Conservation (phyloP, 2,113 vertebrate species). For the Zapornia atra region DNA sequence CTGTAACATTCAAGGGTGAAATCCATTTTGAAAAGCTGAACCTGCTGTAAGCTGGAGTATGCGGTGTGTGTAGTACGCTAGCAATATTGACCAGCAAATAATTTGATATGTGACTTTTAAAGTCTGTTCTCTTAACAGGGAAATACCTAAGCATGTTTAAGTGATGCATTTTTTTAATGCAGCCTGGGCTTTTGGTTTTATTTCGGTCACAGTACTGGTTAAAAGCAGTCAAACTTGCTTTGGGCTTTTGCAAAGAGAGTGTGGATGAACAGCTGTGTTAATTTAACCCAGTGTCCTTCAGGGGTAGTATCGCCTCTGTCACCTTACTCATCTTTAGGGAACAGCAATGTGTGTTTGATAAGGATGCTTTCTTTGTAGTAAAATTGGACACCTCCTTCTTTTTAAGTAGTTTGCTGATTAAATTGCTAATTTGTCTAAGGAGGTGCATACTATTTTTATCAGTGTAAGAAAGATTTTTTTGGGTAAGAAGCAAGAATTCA, state of each 20-base stretch:
- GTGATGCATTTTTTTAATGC: neutral
- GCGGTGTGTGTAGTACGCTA: rapidly evolving
- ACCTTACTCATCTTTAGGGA: neutral
- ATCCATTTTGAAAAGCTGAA: neutral
- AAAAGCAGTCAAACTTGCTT: neutral
- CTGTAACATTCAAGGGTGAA: neutral
- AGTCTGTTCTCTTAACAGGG: neutral
- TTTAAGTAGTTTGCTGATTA: neutral
- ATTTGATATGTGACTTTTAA: neutral
- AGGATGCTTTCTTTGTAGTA: neutral
- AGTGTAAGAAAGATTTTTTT: neutral
- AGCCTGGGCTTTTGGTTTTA: neutral
- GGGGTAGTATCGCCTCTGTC: neutral
- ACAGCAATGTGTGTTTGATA: neutral
- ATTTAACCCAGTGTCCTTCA: no score
- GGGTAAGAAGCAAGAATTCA: neutral
- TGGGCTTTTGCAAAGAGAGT: neutral
- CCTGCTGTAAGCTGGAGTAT: rapidly evolving
- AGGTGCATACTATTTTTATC: neutral
- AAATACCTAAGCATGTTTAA: neutral
- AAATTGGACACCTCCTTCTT: neutral
- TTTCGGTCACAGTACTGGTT: neutral
- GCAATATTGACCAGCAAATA: no score
- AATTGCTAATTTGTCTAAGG: neutral
- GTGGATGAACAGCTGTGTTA: neutral